phyloP scores from a whole-genome alignment of 1,140 invertebrate genomes.

The Branchinecta lindahli region DNA sequence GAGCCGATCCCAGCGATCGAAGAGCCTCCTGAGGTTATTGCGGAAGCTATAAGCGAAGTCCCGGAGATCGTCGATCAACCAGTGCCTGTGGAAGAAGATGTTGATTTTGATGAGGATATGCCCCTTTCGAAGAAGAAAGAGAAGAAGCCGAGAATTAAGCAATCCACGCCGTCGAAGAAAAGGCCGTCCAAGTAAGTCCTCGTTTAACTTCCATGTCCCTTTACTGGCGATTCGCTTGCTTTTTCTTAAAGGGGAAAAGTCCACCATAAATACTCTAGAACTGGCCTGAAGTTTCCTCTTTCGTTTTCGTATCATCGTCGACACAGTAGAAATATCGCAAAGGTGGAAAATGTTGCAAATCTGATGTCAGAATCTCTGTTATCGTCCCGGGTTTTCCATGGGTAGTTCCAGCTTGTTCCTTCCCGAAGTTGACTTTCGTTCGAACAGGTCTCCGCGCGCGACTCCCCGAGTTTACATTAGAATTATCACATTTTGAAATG shows the following conservation, averaged over 20 bases:
- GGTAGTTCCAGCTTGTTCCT: too few species aligned
- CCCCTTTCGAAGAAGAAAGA: constrained; percentile 26
- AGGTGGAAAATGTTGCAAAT: not conserved
- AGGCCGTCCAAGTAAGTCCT: constrained; percentile 27
- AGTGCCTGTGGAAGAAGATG: constrained; percentile 7
- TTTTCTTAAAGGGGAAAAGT: constrained; percentile 16
- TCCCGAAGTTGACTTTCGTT: too few species aligned
- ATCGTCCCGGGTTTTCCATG: too few species aligned
- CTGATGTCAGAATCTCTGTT: too few species aligned
- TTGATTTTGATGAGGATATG: not conserved
- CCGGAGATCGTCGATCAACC: not conserved
- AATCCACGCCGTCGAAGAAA: constrained; percentile 23
- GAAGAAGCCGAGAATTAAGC: constrained; percentile 21
- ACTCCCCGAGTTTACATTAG: too few species aligned
- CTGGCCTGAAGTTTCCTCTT: constrained; percentile 22
- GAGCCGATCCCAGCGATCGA: not conserved
- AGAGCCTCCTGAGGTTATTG: not conserved
- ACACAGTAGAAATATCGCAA: not conserved
- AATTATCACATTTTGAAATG: too few species aligned
- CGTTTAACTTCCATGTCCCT: constrained; percentile 15
- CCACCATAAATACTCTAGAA: constrained; percentile 28
- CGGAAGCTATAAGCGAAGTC: not conserved
- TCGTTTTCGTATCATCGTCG: not conserved
- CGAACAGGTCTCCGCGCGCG: too few species aligned
- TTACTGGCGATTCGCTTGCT: constrained; percentile 20